These are phyloP conservation scores for Oreotragus oreotragus DNA, from an alignment of 2,113 vertebrate genomes.

Conservation along the genomic window DNA sequence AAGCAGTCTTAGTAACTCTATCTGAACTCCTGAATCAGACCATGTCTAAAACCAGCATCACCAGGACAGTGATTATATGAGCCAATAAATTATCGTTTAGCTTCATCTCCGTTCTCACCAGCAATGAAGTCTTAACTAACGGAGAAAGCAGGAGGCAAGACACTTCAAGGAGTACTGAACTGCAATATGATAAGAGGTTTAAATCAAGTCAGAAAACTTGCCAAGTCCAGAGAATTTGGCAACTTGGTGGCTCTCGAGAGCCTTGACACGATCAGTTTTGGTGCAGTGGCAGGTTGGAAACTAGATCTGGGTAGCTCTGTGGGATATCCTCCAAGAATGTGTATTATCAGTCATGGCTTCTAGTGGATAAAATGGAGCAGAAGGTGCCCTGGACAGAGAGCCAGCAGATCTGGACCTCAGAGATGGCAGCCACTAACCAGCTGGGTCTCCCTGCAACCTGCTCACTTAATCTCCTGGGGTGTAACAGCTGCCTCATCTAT, in stretches of 20 bases:
- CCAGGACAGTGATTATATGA: not conserved
- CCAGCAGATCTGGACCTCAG: not conserved
- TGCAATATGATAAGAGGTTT: not conserved
- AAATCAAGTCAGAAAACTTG: not conserved
- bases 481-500: not conserved
- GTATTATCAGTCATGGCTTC: not conserved
- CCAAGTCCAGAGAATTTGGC: not conserved
- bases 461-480: not conserved
- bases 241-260: not conserved
- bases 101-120: not conserved
- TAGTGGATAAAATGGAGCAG: not conserved
- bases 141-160: not conserved
- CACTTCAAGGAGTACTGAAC: not conserved
- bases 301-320: not conserved
- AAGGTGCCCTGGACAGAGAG: not conserved
- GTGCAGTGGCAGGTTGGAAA: not conserved
- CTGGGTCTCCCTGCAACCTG: not conserved
- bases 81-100: not conserved
- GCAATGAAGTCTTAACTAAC: not conserved
- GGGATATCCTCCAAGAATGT: not conserved
- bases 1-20: not conserved
- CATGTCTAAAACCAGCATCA: not conserved
- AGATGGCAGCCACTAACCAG: not conserved
- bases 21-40: not conserved
- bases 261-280: not conserved